phyloP scores from a whole-genome alignment of 1,140 invertebrate species.

The Amphibalanus amphitrite region DNA sequence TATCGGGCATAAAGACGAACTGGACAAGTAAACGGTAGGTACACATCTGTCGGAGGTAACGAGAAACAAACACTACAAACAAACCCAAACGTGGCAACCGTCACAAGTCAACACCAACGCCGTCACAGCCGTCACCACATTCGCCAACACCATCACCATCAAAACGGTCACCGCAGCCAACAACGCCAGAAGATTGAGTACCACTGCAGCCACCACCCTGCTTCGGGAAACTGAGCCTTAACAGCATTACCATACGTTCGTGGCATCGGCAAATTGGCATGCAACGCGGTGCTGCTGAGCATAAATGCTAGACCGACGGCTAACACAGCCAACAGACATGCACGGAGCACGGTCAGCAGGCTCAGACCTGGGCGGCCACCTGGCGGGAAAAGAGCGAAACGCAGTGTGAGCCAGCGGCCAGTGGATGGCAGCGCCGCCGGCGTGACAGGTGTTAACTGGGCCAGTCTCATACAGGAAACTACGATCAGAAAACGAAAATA shows the following conservation, averaged over 20 bases:
- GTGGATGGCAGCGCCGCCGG: too few species aligned
- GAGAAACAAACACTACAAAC: too few species aligned
- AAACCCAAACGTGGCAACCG: too few species aligned
- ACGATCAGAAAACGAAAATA: too few species aligned
- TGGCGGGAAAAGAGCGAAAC: not conserved
- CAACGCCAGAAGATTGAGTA: too few species aligned
- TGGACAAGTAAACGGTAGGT: too few species aligned
- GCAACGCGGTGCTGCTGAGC: not conserved
- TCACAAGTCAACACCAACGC: not conserved
- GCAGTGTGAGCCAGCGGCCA: too few species aligned
- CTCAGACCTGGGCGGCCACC: not conserved
- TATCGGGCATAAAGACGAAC: too few species aligned
- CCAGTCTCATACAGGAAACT: too few species aligned
- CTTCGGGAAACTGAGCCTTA: not conserved
- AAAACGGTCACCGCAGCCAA: too few species aligned
- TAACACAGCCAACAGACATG: conserved; percentile 1
- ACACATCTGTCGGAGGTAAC: too few species aligned
- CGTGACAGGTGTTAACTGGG: too few species aligned
- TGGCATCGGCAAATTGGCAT: not conserved
- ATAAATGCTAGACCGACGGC: not conserved
- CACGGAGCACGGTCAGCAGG: not conserved
- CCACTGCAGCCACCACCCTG: not conserved
- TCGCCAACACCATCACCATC: not conserved
- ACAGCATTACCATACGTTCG: not conserved
- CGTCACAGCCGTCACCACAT: not conserved